Base-by-base conservation (phyloP, 2,888 invertebrate genomes). In the Ormyrus pomaceus region DNA sequence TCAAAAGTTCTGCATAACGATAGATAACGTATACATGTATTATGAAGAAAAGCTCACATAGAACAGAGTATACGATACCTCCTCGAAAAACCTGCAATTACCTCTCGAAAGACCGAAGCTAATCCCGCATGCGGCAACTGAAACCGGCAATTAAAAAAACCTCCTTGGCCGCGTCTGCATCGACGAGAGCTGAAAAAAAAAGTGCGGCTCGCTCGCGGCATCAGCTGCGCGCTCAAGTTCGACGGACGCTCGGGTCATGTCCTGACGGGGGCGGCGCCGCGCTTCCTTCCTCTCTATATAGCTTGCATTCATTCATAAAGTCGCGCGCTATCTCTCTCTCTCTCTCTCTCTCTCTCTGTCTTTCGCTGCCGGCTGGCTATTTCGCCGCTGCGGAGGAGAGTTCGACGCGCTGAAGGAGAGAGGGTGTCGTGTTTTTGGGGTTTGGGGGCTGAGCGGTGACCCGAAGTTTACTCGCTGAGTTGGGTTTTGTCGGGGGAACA, bases 261-360 rank as follows among this genome's bases (percentile, higher is more conserved):
- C 77, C 69, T 69, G 66, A n/a, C 64, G 19, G 45, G 50, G 8
- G 19, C 19, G 11, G 45, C 51, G 48, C 8, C 56, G 6, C 45
- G 48, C 48, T 64, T 10, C 53, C 46, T 8, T 10, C 68, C 70
- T 45, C 68, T 34, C 10, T 34, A 62, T 55, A 70, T 70, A 71
- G 59, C 64, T 56, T 46, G 66, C 66, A 61, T 78, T 78, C 72
- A 78, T 78, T 72, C 72, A 72, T 78, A 72, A 78, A 68, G 19
- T 56, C 58, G 46, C 71, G 62, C 48, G 13, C 55, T 11, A 56
- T 19, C 34, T 34, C 55, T 56, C 55, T n/a, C 55, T 19, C 51
- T 7, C 53, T 51, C 66, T 51, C 51, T 46, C 68, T 46, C 68
- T 55, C n/a, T 56, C 68, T 55, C 51, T 34, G 34, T 68, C 7